A percentile compares a stretch with the other conserved stretches of the same genome.
These are phyloP conservation scores for Hermaeophaga mercurialis DNA, from an alignment of 2,888 invertebrate species.

Conservation along the genomic window DNA sequence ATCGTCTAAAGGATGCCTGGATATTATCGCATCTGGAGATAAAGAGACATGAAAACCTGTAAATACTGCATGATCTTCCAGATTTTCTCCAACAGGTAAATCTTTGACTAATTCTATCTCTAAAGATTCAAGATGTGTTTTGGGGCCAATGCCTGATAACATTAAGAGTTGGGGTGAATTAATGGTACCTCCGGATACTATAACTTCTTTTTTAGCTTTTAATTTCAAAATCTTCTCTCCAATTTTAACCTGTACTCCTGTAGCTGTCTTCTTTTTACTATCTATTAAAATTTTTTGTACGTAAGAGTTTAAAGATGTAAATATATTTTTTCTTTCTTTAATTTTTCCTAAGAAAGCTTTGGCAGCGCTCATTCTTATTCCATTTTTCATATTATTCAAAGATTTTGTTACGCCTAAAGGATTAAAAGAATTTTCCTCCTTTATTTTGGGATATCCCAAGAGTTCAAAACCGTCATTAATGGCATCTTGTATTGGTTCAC, in stretches of 20 bases:
- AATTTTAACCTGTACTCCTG: constrained; percentile 56
- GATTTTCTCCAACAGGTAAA: constrained; percentile 62
- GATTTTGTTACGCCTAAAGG: constrained; percentile 48
- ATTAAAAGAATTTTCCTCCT: constrained; percentile 42
- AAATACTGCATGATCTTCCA: constrained; percentile 60
- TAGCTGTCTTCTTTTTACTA: constrained; percentile 54
- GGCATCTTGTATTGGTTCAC: constrained; percentile 46
- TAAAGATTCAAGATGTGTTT: constrained; percentile 58
- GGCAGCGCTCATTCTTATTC: constrained; percentile 62
- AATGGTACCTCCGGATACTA: constrained; percentile 69
- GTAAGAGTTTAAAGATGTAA: constrained; percentile 63
- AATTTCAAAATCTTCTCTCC: constrained; percentile 44
- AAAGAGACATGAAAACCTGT: constrained; percentile 10
- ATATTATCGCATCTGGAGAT: not conserved
- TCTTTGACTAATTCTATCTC: constrained; percentile 57
- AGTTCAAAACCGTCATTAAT: constrained; percentile 56
- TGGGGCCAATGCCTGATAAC: constrained; percentile 69
- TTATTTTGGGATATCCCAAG: constrained; percentile 51
- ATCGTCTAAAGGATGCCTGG: constrained; percentile 40
- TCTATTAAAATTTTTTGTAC: constrained; percentile 64
- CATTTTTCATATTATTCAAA: constrained; percentile 50
- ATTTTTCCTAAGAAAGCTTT: constrained; percentile 71
- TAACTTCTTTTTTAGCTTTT: constrained; percentile 64
- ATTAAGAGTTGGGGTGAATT: constrained; percentile 71
- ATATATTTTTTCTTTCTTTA: constrained; percentile 62